A percentile compares a stretch with the other conserved stretches of the same genome.
These are phyloP conservation scores for Psix sp. DNA, from an alignment of 1,140 invertebrate species.

Conservation along the genomic window DNA sequence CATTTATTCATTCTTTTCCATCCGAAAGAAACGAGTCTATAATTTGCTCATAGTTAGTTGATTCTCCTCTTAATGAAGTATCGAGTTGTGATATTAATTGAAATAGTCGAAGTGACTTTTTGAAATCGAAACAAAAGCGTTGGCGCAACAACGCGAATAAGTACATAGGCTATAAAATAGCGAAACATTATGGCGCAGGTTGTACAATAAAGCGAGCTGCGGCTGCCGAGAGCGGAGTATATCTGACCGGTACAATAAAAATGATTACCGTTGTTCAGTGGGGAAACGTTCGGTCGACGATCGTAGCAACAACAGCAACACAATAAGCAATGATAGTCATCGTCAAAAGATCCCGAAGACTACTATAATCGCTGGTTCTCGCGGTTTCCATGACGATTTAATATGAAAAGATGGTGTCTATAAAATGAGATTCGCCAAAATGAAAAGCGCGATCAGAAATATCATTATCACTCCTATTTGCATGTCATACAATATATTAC, in stretches of 20 bases:
- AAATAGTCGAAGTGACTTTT: slow-evolving; percentile 3
- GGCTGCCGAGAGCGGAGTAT: slow-evolving; percentile 42
- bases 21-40: too few relatives aligned
- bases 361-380: slow-evolving; percentile 18
- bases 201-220: slow-evolving; percentile 40
- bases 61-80: not conserved
- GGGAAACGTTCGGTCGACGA: slow-evolving; percentile 39
- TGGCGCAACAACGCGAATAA: slow-evolving; percentile 27
- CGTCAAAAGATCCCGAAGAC: slow-evolving; percentile 36
- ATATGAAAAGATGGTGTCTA: slow-evolving; percentile 20
- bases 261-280: slow-evolving; percentile 51
- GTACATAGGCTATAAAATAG: slow-evolving; percentile 36
- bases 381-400: slow-evolving; percentile 1
- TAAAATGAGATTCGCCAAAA: slow-evolving; percentile 6
- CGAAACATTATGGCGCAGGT: slow-evolving; percentile 27
- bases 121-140: slow-evolving; percentile 27
- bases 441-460: slow-evolving; percentile 6
- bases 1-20: too few relatives aligned
- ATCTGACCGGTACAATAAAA: slow-evolving; percentile 48
- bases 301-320: slow-evolving; percentile 50
- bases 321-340: slow-evolving; percentile 50
- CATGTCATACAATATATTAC: too few relatives aligned
- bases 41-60: too few relatives aligned
- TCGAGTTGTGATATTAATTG: too few relatives aligned
- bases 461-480: not conserved